Conservation (phyloP, 2,797 vertebrate species). For the Momotus momota region DNA sequence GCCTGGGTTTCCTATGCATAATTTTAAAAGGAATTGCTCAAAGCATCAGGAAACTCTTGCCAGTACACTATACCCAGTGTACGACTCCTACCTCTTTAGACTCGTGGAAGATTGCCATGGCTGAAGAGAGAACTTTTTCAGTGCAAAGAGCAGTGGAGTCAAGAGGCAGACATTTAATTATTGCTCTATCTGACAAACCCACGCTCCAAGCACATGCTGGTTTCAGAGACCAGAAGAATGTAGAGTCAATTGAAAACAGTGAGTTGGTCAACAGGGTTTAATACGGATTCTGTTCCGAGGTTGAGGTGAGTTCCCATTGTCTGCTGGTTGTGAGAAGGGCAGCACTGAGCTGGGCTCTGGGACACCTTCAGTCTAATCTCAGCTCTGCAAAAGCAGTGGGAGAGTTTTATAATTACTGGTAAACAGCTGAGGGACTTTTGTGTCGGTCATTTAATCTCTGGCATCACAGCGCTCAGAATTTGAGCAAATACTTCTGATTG, state of each 20-base stretch:
- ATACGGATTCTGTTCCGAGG: not conserved
- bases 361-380: not conserved
- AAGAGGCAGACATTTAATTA: not conserved
- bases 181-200: constrained; percentile 9
- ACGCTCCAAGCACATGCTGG: not conserved
- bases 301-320: fast-evolving
- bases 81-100: not conserved
- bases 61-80: not conserved
- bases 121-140: constrained; percentile 5
- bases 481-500: not conserved
- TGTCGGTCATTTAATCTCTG: not conserved
- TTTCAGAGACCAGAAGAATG: not conserved
- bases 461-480: not conserved
- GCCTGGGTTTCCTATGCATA: constrained; percentile 46
- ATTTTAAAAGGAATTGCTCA: constrained; percentile 60
- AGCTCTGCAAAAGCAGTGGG: not conserved
- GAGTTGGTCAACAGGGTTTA: not conserved
- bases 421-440: not conserved
- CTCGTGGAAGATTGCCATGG: not conserved
- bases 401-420: not conserved
- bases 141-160: not conserved
- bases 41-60: constrained; percentile 31
- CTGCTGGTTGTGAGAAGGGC: not conserved
- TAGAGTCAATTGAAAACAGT: not conserved
- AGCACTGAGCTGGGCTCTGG: not conserved